Evolutionary conservation across 2,888 invertebrate genomes (phyloP).

Genomic region (Cephus pygmeus): DNA sequence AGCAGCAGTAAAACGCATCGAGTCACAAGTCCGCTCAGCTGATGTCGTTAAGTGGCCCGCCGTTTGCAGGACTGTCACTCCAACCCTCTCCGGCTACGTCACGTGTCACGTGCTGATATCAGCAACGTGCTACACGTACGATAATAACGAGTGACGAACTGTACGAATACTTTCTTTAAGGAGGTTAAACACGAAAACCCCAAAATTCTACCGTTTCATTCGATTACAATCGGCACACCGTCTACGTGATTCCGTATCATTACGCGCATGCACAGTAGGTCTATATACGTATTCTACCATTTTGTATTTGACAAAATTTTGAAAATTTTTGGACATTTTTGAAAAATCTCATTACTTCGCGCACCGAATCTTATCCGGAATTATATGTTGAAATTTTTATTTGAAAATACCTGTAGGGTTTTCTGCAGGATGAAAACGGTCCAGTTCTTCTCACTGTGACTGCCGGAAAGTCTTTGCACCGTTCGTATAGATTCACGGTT

Average conservation of each 20-base stretch:
- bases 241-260: not conserved
- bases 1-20: constrained; percentile 66
- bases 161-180: not conserved
- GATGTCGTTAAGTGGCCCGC: constrained; percentile 64
- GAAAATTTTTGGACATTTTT: not conserved
- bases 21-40: constrained; percentile 65
- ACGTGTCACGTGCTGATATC: constrained; percentile 35
- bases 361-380: not conserved
- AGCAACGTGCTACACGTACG: constrained; percentile 14
- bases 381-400: not conserved
- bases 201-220: not conserved
- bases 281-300: not conserved
- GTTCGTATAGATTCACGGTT: not conserved
- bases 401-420: not conserved
- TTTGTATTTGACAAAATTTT: too few relatives aligned
- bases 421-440: not conserved
- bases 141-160: not conserved
- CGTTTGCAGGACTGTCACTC: constrained; percentile 48
- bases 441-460: not conserved
- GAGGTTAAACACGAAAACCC: not conserved
- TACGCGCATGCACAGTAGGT: not conserved
- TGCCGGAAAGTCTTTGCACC: not conserved
- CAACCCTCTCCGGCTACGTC: constrained; percentile 31
- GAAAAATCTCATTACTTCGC: not conserved
- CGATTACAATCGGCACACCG: not conserved